A percentile compares a stretch with the other conserved stretches of the same genome.
Evolutionary conservation across 1,140 invertebrate genomes (phyloP).

Genomic region (Apis laboriosa): DNA sequence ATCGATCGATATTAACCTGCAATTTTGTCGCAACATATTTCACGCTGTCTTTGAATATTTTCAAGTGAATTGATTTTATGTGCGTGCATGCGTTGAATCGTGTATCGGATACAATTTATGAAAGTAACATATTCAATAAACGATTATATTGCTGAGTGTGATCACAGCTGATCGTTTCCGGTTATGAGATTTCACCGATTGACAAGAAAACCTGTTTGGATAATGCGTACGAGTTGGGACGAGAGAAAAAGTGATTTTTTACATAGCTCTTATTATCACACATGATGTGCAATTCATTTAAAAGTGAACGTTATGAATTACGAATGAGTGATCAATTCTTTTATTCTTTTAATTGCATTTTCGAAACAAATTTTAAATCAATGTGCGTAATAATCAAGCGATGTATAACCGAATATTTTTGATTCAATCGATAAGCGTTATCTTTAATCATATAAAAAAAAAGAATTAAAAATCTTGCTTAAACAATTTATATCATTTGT

Average conservation of each 20-base stretch:
- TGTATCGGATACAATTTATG: not conserved
- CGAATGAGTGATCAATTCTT: not conserved
- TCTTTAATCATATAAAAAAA: not conserved
- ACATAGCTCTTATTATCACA: not conserved
- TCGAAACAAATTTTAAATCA: not conserved
- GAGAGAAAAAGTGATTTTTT: constrained; percentile 32
- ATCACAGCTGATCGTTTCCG: constrained; percentile 46
- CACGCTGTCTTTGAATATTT: not conserved
- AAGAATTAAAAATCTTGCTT: not conserved
- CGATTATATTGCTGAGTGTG: not conserved
- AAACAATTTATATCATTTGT: not conserved
- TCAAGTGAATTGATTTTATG: not conserved
- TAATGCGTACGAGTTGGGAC: not conserved
- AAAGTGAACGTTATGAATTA: constrained; percentile 25
- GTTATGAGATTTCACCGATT: constrained; percentile 23
- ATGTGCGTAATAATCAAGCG: not conserved
- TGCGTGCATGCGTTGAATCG: not conserved
- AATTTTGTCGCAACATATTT: not conserved
- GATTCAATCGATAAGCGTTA: not conserved
- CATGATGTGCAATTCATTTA: not conserved
- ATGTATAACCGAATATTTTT: not conserved
- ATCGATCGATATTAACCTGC: constrained; percentile 4
- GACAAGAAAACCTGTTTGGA: constrained; percentile 34
- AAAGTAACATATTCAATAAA: constrained; percentile 7
- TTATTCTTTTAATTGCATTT: not conserved